phyloP scores from a whole-genome alignment of 2,113 vertebrate species.

The Dascyllus trimaculatus region DNA sequence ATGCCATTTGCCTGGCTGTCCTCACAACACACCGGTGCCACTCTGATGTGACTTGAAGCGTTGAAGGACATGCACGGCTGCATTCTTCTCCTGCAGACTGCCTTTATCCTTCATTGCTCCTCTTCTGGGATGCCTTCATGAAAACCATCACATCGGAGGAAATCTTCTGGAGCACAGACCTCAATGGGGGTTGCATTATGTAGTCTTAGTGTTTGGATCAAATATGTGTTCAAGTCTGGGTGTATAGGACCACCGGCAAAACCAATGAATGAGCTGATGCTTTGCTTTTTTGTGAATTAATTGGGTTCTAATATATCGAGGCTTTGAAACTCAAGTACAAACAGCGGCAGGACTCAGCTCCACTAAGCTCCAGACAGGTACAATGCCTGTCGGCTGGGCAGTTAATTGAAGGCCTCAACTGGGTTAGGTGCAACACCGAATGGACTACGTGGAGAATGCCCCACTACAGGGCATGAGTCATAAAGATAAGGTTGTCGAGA shows the following conservation, averaged over 20 bases:
- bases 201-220: too few species aligned
- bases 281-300: slow-evolving; percentile 22
- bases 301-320: slow-evolving; percentile 13
- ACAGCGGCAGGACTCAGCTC: neutral
- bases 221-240: neutral
- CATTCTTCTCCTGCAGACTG: slow-evolving; percentile 5
- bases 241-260: neutral
- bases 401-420: slow-evolving; percentile 11
- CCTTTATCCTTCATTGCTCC: neutral
- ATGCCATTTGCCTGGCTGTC: neutral
- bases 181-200: too few species aligned
- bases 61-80: slow-evolving; percentile 1
- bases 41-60: slow-evolving; percentile 4
- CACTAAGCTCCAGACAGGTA: neutral
- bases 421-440: slow-evolving; percentile 2
- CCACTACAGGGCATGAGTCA: neutral
- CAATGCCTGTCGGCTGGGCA: slow-evolving; percentile 9
- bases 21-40: slow-evolving; percentile 3
- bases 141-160: neutral
- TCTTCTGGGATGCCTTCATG: too few species aligned
- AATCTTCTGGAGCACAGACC: neutral
- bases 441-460: neutral
- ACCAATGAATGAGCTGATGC: neutral
- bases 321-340: neutral
- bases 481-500: slow-evolving; percentile 1